These are phyloP conservation scores for Limnephilus rhombicus DNA, from an alignment of 2,888 invertebrate species.

Conservation along the genomic window DNA sequence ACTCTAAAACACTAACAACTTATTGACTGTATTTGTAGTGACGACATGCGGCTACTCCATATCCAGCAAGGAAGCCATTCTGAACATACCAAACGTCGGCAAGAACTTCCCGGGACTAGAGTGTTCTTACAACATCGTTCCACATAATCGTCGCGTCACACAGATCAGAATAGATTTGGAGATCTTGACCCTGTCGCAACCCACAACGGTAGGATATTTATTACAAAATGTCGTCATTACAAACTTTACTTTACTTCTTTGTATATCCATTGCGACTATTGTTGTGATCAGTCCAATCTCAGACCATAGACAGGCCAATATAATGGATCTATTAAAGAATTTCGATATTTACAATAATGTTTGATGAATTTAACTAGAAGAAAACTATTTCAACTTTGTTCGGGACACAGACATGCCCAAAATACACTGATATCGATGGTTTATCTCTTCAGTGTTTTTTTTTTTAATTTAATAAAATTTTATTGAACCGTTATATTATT, in stretches of 20 bases:
- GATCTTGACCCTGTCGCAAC: conserved; percentile 77
- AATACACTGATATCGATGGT: too few relatives aligned
- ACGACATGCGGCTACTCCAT: conserved; percentile 75
- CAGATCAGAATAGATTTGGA: conserved; percentile 80
- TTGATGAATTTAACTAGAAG: too few relatives aligned
- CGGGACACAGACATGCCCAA: too few relatives aligned
- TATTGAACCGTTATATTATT: neutral
- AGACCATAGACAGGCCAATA: too few relatives aligned
- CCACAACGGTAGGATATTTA: conserved; percentile 72
- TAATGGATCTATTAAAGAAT: too few relatives aligned
- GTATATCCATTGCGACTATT: too few relatives aligned
- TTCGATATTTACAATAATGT: too few relatives aligned
- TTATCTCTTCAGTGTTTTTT: neutral
- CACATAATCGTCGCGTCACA: conserved; percentile 79
- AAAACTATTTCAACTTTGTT: too few relatives aligned
- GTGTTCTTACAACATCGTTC: conserved; percentile 78
- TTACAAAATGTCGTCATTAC: too few relatives aligned
- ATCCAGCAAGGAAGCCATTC: conserved; percentile 74
- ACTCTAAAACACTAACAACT: neutral
- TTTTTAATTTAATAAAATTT: neutral
- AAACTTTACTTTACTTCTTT: too few relatives aligned
- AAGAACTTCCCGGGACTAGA: conserved; percentile 74
- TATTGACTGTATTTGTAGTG: conserved; percentile 68
- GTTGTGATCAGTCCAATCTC: too few relatives aligned
- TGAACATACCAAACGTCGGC: conserved; percentile 75